Evolutionary conservation across 2,113 vertebrate species (phyloP), one percentile per base, ranked within the genome.

Genomic region (Zapornia atra): DNA sequence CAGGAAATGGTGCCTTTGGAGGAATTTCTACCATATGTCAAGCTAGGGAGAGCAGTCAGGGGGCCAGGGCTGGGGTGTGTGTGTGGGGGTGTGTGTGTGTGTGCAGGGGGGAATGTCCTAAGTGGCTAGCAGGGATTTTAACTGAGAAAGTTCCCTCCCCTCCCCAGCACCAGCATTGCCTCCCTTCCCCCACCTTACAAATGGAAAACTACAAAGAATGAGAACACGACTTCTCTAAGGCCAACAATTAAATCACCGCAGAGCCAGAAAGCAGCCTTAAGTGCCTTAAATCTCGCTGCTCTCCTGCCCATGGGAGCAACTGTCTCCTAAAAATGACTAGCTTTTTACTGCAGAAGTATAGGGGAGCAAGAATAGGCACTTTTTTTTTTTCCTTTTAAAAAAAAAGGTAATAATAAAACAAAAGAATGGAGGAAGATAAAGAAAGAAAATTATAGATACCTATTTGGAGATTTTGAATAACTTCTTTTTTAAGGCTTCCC

Each of bases 21-120:
- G 75, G 92, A 96, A 96, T 96, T 95, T 88, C 76, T 88, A 95
- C 95, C 96, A 94, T 94, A 95, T 96, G 96, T 96, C 82, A 93
- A 68, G 66, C 81, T 36, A 69, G 50, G 44, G 46, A 91, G 85
- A 88, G 86, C 90, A 91, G 90, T 69, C 6, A 46, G 2, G 89
- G 57, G 94, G 91, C 87, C 33, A 0, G 69, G 86, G 66, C 59
- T 1, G 3, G 83, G 69, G 66, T 14, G 12, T 28, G 0, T 50
- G 59, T 53, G 22, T 26, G 28, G 3, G 60, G 3, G 60, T 21
- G 46, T 48, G 46, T 26, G 28, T 4, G 60, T 2, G 48, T 48
- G 48, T 48, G 20, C 10, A 11, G 21, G 48, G 22, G 15, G 61
- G 68, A 92, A 78, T 0, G 9, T 12, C 1, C 1, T 9, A 75